These are phyloP conservation scores for Axinella damicornis DNA, from an alignment of 37 sponge, comb jelly and placozoan species.

Conservation along the genomic window DNA sequence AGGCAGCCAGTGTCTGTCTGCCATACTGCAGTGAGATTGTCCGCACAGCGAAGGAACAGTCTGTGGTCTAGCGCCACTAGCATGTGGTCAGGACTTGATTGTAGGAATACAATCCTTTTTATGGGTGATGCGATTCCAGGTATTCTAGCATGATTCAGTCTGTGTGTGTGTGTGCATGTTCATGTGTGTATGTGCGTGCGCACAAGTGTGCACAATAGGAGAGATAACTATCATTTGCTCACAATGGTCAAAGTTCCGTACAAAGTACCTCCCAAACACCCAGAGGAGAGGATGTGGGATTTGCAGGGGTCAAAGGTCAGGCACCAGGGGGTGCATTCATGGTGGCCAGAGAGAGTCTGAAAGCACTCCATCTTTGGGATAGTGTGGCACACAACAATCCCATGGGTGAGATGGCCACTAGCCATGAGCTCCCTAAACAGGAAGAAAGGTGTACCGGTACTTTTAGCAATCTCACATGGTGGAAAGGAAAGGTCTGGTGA, in stretches of 20 bases:
- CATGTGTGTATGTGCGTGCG: no score
- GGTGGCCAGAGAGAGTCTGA: constrained; percentile 16
- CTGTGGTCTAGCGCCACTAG: constrained; percentile 27
- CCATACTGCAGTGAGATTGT: background rate
- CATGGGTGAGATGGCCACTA: constrained; percentile 43
- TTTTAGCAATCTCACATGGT: no score
- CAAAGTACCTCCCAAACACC: constrained; percentile 43
- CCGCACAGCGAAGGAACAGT: background rate
- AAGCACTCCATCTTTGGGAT: background rate
- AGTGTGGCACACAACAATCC: constrained; percentile 5
- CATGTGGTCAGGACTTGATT: constrained; percentile 1
- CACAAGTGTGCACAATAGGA: no score
- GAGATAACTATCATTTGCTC: no score
- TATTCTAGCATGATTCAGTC: constrained; percentile 8
- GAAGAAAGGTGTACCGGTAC: no score
- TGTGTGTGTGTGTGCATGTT: background rate
- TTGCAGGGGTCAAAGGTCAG: constrained; percentile 42
- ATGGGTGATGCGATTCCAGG: constrained; percentile 16
- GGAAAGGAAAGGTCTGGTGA: no score
- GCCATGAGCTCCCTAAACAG: constrained; percentile 21
- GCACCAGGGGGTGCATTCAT: constrained; percentile 45
- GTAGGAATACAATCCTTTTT: constrained; percentile 29
- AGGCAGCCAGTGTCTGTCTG: background rate
- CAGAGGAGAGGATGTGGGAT: constrained; percentile 34
- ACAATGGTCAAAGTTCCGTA: background rate